Evolutionary conservation across 2,797 vertebrate species (phyloP).

Genomic region (Atherinosoma microstoma): DNA sequence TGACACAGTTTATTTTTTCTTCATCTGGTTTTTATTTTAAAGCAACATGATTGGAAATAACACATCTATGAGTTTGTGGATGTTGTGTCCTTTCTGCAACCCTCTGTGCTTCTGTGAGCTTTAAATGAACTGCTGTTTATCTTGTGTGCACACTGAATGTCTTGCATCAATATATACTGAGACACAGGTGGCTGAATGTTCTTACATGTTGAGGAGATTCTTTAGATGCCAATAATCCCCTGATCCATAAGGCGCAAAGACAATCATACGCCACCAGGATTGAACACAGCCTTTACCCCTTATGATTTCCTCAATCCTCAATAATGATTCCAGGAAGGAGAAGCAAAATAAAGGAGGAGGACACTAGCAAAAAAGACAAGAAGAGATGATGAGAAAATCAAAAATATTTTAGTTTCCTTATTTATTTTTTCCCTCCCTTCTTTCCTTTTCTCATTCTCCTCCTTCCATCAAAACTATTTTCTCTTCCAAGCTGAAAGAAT

Average conservation of each 20-base stretch:
- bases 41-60: constrained; percentile 18
- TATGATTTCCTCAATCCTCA: constrained; percentile 40
- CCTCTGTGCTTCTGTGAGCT: constrained; percentile 20
- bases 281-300: constrained; percentile 21
- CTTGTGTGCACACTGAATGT: background rate
- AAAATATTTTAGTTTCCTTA: background rate
- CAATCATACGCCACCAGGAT: constrained; percentile 9
- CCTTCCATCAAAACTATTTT: constrained; percentile 3
- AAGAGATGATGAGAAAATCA: constrained; percentile 8
- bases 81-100: constrained; percentile 4
- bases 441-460: background rate
- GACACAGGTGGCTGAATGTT: constrained; percentile 34
- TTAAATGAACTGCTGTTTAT: constrained; percentile 29
- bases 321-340: constrained; percentile 17
- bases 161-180: constrained; percentile 15
- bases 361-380: constrained; percentile 10
- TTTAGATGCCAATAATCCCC: constrained; percentile 52
- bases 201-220: constrained; percentile 51
- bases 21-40: constrained; percentile 34
- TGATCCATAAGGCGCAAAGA: constrained; percentile 22
- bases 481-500: constrained; percentile 28
- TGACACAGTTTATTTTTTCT: constrained; percentile 13
- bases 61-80: constrained; percentile 28
- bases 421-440: background rate
- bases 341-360: background rate